Conservation (phyloP, 2,797 vertebrate species). For the Sciaenops ocellatus region DNA sequence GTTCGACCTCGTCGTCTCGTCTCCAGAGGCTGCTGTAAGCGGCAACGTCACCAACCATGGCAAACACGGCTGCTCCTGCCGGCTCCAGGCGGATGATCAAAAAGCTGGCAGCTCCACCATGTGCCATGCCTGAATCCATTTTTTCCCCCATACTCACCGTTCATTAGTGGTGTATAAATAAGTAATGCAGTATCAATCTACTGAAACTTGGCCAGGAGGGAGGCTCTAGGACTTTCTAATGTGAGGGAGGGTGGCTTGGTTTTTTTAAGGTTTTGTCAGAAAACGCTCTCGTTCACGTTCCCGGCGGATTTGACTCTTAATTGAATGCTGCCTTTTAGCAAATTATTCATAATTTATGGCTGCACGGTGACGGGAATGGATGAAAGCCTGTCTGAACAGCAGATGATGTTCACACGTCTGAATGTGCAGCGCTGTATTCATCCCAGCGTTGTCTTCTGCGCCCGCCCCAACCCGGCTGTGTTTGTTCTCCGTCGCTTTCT, state of each 20-base stretch:
- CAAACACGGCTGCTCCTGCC: constrained; percentile 43
- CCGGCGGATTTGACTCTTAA: constrained; percentile 65
- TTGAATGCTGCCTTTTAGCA: constrained; percentile 79
- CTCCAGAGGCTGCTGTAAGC: constrained; percentile 38
- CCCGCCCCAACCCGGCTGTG: neutral
- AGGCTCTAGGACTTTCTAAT: constrained; percentile 64
- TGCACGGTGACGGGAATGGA: constrained; percentile 58
- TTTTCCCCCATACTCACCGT: constrained; percentile 55
- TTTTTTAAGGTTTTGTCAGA: constrained; percentile 60
- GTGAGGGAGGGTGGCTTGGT: constrained; percentile 55
- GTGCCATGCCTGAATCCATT: constrained; percentile 11
- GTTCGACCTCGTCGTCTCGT: constrained; percentile 14
- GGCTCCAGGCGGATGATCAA: constrained; percentile 66
- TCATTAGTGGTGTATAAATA: constrained; percentile 78
- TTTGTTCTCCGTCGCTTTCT: constrained; percentile 32
- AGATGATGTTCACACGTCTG: constrained; percentile 33
- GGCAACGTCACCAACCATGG: constrained; percentile 57
- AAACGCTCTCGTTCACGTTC: constrained; percentile 51
- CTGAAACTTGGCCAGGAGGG: constrained; percentile 64
- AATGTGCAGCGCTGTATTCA: constrained; percentile 12
- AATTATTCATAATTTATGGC: constrained; percentile 78
- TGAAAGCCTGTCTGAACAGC: constrained; percentile 53
- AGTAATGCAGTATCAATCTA: constrained; percentile 75
- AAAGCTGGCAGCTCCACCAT: constrained; percentile 42
- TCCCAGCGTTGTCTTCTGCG: constrained; percentile 12